A percentile compares a stretch with the other conserved stretches of the same genome.
Evolutionary conservation across 2,797 vertebrate genomes (phyloP).

Genomic region (Manis pentadactyla): DNA sequence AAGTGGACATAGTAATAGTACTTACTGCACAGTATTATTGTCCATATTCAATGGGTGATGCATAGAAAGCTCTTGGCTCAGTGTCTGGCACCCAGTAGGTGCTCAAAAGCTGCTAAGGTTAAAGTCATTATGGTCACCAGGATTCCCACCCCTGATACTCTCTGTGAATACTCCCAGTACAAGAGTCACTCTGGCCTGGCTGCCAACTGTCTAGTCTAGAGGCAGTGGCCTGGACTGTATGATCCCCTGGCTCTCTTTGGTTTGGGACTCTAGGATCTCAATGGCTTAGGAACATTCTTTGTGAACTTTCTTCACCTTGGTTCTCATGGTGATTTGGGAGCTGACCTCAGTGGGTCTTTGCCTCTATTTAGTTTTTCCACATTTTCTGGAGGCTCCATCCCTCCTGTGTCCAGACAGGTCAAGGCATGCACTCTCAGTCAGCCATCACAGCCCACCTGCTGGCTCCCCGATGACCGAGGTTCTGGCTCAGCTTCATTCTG

Average conservation of each 20-base stretch:
- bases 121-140: background rate
- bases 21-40: background rate
- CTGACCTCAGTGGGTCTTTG: background rate
- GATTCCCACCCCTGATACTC: background rate
- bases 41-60: fast-evolving
- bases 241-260: background rate
- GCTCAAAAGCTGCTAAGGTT: background rate
- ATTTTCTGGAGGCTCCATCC: background rate
- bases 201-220: background rate
- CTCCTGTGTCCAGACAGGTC: background rate
- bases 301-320: background rate
- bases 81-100: background rate
- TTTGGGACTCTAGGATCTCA: background rate
- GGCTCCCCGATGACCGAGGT: background rate
- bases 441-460: background rate
- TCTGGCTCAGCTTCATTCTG: background rate
- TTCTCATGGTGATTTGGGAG: background rate
- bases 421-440: background rate
- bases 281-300: background rate
- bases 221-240: background rate
- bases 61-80: background rate
- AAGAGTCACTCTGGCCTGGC: background rate
- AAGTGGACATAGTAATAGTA: background rate
- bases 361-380: background rate
- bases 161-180: background rate